phyloP scores from a whole-genome alignment of 2,888 invertebrate genomes.

The Trachelus iudaicus region DNA sequence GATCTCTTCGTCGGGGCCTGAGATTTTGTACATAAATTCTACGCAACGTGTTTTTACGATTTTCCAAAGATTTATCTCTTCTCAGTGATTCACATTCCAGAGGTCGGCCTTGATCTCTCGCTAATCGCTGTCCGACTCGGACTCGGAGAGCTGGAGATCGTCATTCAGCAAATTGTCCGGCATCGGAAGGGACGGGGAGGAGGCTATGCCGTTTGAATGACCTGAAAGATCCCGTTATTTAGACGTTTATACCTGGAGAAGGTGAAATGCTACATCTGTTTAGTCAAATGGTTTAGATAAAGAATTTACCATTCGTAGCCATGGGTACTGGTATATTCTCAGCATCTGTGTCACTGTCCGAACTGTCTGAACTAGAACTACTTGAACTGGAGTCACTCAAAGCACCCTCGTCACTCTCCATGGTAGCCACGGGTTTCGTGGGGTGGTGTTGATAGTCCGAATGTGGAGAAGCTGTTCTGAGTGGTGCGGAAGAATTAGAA shows the following conservation, averaged over 20 bases:
- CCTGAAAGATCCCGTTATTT: slow-evolving; percentile 43
- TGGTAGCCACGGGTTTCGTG: slow-evolving; percentile 19
- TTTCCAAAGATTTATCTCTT: slow-evolving; percentile 36
- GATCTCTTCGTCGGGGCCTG: not conserved
- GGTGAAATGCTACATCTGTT: not conserved
- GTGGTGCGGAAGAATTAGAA: slow-evolving; percentile 28
- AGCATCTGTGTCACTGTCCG: slow-evolving; percentile 68
- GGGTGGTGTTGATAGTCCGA: slow-evolving; percentile 14
- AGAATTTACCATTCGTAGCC: slow-evolving; percentile 48
- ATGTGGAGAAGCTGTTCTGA: slow-evolving; percentile 30
- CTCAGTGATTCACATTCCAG: not conserved
- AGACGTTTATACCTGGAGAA: not conserved
- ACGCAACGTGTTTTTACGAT: slow-evolving; percentile 42
- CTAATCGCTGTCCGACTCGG: slow-evolving; percentile 83
- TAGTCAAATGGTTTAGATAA: not conserved
- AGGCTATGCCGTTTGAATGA: slow-evolving; percentile 54
- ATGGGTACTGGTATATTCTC: slow-evolving; percentile 47
- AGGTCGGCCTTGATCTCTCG: slow-evolving; percentile 50
- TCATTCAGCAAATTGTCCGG: slow-evolving; percentile 80
- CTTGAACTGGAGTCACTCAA: slow-evolving; percentile 61
- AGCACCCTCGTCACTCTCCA: slow-evolving; percentile 41
- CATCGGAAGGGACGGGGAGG: slow-evolving; percentile 63
- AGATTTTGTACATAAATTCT: not conserved
- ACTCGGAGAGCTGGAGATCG: slow-evolving; percentile 88
- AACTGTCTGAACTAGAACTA: slow-evolving; percentile 61